Conservation (phyloP, 2,113 vertebrate genomes). For the Atlantisia rogersi region DNA sequence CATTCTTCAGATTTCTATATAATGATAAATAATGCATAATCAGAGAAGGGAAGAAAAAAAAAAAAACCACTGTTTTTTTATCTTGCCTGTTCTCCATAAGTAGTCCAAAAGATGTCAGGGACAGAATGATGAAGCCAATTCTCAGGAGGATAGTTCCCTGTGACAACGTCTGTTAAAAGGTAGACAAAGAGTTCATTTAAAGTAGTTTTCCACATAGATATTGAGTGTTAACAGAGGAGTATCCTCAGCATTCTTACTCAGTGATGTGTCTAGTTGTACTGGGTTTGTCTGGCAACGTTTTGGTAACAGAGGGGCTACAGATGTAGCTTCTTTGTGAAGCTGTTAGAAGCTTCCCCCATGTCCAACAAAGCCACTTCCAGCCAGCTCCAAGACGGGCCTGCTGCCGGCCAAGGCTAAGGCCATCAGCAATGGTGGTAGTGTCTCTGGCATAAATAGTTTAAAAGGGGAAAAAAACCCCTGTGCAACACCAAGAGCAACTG, state of each 20-base stretch:
- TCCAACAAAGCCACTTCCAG: too few relatives aligned
- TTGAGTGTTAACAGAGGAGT: background rate
- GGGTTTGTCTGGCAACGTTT: too few relatives aligned
- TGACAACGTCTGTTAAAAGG: constrained; percentile 72
- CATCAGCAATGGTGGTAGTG: too few relatives aligned
- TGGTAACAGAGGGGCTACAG: too few relatives aligned
- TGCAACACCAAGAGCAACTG: too few relatives aligned
- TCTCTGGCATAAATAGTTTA: too few relatives aligned
- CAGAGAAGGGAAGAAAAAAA: background rate
- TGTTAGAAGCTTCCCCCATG: too few relatives aligned
- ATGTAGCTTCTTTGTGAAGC: too few relatives aligned
- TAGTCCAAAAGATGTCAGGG: constrained; percentile 85
- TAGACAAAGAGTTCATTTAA: background rate
- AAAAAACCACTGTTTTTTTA: background rate
- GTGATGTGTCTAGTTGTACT: background rate
- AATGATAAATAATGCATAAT: background rate
- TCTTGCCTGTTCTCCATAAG: constrained; percentile 87
- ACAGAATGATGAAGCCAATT: constrained; percentile 84
- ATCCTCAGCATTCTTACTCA: background rate
- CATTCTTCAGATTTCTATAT: background rate
- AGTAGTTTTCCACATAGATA: background rate
- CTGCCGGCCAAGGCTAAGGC: too few relatives aligned
- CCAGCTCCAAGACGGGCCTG: too few relatives aligned
- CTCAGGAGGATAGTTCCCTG: constrained; percentile 82
- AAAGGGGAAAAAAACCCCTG: too few relatives aligned